Conservation (phyloP, 2,113 vertebrate species). For the Rhinichthys klamathensis region DNA sequence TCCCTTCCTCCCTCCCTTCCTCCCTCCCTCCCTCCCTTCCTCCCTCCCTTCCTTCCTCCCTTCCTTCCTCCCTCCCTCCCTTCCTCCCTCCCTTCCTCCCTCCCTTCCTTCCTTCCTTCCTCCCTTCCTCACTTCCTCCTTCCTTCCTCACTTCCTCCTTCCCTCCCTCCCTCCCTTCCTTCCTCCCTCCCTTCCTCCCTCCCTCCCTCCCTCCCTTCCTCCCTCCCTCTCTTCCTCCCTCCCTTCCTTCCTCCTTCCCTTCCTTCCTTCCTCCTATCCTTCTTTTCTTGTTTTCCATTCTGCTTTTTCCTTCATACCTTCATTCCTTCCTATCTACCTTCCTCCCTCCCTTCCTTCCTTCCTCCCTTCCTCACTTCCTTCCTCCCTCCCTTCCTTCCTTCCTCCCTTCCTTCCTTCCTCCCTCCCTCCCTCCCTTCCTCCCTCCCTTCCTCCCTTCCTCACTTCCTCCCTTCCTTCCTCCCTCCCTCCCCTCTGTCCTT, state of each 20-base stretch:
- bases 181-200: too few relatives aligned
- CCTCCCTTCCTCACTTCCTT: too few relatives aligned
- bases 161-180: slow-evolving; percentile 38
- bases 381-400: neutral
- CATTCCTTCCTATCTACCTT: neutral
- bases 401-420: too few relatives aligned
- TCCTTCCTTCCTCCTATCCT: neutral
- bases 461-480: neutral
- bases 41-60: too few relatives aligned
- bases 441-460: too few relatives aligned
- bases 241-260: neutral
- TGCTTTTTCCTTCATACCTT: too few relatives aligned
- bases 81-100: slow-evolving; percentile 6
- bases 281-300: too few relatives aligned
- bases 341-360: neutral
- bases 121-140: neutral
- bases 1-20: neutral
- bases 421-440: neutral
- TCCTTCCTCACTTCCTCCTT: neutral
- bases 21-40: slow-evolving; percentile 6
- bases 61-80: slow-evolving; percentile 10
- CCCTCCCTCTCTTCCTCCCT: neutral
- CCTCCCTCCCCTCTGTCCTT: too few relatives aligned
- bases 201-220: neutral
- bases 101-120: neutral